Conservation (phyloP, 2,888 invertebrate genomes). For the Beris chalybata region DNA sequence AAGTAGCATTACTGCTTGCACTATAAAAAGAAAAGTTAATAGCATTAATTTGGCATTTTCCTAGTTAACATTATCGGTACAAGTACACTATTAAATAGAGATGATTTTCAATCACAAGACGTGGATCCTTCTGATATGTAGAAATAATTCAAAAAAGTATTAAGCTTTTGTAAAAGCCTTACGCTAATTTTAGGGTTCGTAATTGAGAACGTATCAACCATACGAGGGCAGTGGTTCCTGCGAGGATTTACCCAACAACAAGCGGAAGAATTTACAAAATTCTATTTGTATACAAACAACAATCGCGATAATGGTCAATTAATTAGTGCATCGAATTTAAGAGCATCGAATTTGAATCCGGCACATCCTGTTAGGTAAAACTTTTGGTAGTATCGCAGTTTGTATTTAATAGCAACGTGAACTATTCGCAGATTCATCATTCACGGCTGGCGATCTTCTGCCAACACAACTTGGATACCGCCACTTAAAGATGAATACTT, state of each 20-base stretch:
- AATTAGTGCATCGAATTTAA: not conserved
- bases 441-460: conserved; percentile 1
- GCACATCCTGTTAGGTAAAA: not conserved
- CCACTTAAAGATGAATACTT: conserved; percentile 47
- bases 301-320: conserved; percentile 1
- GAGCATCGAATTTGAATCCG: not conserved
- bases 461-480: not conserved
- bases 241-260: not conserved
- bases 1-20: no score
- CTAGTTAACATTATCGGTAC: no score
- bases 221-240: no score
- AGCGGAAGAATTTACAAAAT: conserved; percentile 1
- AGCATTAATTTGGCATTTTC: no score
- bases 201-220: no score
- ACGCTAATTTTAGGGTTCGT: no score
- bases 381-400: not conserved
- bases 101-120: not conserved
- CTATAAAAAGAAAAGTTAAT: no score
- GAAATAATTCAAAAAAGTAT: no score
- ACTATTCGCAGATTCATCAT: conserved; percentile 15
- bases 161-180: no score
- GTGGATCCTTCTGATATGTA: no score
- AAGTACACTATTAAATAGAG: not conserved
- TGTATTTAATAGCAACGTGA: not conserved
- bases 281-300: not conserved